These are phyloP conservation scores for human DNA, from an alignment of 2,113 vertebrate genomes.

Conservation along the genomic window GRCh38 chr1:201783501-201784000, in stretches of 20 bases:
- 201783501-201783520: conserved; percentile 89
- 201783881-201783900: rapidly evolving
- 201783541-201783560: conserved; percentile 66
- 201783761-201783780: conserved; percentile 72
- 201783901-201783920: rapidly evolving
- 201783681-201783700: conserved; percentile 94
- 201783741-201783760: conserved; percentile 81
- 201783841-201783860: conserved; percentile 84
- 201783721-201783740: conserved; percentile 92
- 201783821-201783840: conserved; percentile 83
- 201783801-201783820: conserved; percentile 84
- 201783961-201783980: background rate
- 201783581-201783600: conserved; percentile 96
- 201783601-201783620: conserved; percentile 93
- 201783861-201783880: background rate
- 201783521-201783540: conserved; percentile 83
- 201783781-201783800: conserved; percentile 74
- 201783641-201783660: conserved; percentile 86
- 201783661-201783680: conserved; percentile 91
- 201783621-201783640: conserved; percentile 89
- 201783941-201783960: background rate
- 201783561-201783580: conserved; percentile 91
- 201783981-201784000: background rate
- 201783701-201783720: conserved; percentile 96
- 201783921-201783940: rapidly evolving